These are phyloP conservation scores for Adelosebastes latens DNA, from an alignment of 2,797 vertebrate genomes.

Conservation along the genomic window DNA sequence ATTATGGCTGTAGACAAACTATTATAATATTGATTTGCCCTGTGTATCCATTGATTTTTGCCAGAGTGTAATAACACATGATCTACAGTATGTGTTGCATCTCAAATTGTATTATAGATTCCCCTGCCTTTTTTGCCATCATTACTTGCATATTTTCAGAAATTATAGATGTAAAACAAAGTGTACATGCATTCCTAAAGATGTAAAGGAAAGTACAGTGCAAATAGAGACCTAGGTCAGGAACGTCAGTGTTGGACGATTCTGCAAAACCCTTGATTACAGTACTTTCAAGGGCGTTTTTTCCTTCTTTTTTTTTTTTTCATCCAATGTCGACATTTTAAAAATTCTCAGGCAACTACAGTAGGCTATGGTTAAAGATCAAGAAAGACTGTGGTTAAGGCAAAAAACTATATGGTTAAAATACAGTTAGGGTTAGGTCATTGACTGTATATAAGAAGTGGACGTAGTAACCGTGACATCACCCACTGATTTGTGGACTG, in stretches of 20 bases:
- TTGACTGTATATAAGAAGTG: too few relatives aligned
- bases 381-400: background rate
- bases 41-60: slow-evolving; percentile 26
- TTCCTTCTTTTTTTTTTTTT: background rate
- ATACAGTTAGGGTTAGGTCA: too few relatives aligned
- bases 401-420: background rate
- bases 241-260: background rate
- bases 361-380: background rate
- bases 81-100: slow-evolving; percentile 25
- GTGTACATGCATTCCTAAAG: background rate
- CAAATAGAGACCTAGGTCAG: background rate
- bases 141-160: background rate
- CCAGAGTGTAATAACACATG: slow-evolving; percentile 27
- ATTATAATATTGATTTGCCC: slow-evolving; percentile 31
- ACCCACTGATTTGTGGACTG: too few relatives aligned
- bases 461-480: too few relatives aligned
- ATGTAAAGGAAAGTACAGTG: background rate
- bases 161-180: slow-evolving; percentile 22
- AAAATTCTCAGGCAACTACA: background rate
- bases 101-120: slow-evolving; percentile 15
- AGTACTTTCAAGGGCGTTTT: background rate
- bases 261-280: background rate
- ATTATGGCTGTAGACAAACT: slow-evolving; percentile 19
- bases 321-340: background rate
- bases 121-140: background rate